Conservation (phyloP, 2,113 vertebrate genomes). For the Chinchilla lanigera region DNA sequence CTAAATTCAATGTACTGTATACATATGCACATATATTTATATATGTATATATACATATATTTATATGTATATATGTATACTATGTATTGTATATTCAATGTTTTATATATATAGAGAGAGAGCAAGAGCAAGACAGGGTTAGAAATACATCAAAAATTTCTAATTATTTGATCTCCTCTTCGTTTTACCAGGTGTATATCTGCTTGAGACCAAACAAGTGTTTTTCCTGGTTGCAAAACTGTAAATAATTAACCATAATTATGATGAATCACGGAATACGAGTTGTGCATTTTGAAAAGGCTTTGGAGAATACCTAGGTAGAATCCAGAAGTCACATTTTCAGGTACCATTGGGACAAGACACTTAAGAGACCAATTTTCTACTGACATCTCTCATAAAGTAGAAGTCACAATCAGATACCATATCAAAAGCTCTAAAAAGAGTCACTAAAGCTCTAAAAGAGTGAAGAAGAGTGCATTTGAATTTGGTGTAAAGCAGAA, state of each 20-base stretch:
- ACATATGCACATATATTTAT: neutral
- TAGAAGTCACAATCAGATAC: neutral
- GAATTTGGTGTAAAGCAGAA: neutral
- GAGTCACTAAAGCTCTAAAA: neutral
- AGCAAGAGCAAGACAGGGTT: no score
- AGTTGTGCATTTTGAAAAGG: neutral
- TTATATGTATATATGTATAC: neutral
- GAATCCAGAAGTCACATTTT: neutral
- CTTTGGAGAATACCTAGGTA: neutral
- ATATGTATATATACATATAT: neutral
- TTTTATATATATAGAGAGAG: neutral
- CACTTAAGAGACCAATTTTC: neutral
- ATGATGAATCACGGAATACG: neutral
- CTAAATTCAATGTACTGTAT: neutral
- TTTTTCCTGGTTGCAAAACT: neutral
- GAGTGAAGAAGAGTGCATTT: neutral
- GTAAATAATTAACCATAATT: slow-evolving; percentile 27
- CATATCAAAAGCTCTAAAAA: neutral
- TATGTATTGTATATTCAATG: neutral
- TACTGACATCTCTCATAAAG: neutral
- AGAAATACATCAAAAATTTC: neutral
- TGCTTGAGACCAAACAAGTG: neutral
- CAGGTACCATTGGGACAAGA: neutral
- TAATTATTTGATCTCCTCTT: slow-evolving; percentile 6
- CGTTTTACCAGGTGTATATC: neutral